phyloP scores from a whole-genome alignment of 1,140 invertebrate species.

The Calliphora vicina region DNA sequence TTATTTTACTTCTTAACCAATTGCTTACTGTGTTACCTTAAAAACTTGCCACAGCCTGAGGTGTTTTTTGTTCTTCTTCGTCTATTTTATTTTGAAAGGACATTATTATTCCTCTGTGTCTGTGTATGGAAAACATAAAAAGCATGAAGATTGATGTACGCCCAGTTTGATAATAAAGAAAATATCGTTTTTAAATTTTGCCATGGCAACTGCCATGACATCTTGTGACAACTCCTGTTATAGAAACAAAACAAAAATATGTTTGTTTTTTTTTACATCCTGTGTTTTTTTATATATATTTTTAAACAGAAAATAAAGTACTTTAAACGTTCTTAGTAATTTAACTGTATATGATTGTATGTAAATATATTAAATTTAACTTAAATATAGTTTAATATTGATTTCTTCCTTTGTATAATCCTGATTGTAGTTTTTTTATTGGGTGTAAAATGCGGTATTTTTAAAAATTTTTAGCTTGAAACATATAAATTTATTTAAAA shows the following conservation, averaged over 20 bases:
- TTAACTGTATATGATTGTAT: too few relatives aligned
- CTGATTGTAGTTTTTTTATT: too few relatives aligned
- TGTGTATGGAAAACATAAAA: not conserved
- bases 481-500: too few relatives aligned
- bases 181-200: not conserved
- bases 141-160: constrained; percentile 9
- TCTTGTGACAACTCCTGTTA: not conserved
- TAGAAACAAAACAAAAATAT: not conserved
- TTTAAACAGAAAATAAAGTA: not conserved
- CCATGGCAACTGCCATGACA: not conserved
- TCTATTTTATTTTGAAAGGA: not conserved
- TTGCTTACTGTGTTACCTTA: too few relatives aligned
- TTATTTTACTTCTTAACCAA: too few relatives aligned
- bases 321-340: not conserved
- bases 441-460: too few relatives aligned
- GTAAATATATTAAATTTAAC: too few relatives aligned
- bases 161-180: not conserved
- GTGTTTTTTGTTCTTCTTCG: not conserved
- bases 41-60: not conserved
- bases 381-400: too few relatives aligned
- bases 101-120: not conserved
- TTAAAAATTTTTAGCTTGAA: too few relatives aligned
- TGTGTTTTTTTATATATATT: not conserved
- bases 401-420: too few relatives aligned
- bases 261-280: not conserved